These are phyloP conservation scores for Gobius niger DNA, from an alignment of 2,113 vertebrate genomes.

Conservation along the genomic window DNA sequence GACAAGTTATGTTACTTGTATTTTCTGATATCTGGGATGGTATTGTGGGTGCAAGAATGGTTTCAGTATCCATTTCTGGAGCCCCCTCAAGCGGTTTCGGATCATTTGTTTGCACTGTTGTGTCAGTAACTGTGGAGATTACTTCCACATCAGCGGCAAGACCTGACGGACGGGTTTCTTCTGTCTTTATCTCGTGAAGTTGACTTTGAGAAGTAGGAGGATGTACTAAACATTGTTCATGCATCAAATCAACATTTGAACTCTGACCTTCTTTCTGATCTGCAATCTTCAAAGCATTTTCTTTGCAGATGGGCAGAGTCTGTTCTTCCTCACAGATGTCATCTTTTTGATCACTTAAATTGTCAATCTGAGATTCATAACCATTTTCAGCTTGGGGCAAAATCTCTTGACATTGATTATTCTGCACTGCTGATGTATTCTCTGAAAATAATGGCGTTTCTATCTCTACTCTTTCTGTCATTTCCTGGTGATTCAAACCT, in stretches of 20 bases:
- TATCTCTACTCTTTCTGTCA: not conserved
- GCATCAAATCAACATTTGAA: not conserved
- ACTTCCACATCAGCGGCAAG: not conserved
- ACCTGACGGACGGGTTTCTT: not conserved
- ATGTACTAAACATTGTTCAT: not conserved
- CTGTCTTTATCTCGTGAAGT: not conserved
- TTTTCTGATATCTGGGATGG: too few relatives aligned
- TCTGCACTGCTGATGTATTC: not conserved
- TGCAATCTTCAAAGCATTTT: not conserved
- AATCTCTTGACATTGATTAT: not conserved
- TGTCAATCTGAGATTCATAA: not conserved
- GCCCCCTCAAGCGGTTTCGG: not conserved
- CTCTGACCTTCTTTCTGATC: not conserved
- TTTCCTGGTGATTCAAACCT: not conserved
- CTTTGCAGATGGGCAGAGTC: not conserved
- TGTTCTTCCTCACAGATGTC: not conserved
- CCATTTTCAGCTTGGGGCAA: not conserved
- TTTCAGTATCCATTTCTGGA: not conserved
- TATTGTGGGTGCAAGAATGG: not conserved
- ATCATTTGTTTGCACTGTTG: not conserved
- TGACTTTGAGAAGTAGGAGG: not conserved
- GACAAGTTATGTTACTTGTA: not conserved
- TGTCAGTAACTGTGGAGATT: not conserved
- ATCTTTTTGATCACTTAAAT: not conserved
- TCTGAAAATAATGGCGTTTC: not conserved